Evolutionary conservation across 2,888 invertebrate genomes (phyloP), one percentile per base, ranked within the genome.

Genomic region (Diarsia dahlii): DNA sequence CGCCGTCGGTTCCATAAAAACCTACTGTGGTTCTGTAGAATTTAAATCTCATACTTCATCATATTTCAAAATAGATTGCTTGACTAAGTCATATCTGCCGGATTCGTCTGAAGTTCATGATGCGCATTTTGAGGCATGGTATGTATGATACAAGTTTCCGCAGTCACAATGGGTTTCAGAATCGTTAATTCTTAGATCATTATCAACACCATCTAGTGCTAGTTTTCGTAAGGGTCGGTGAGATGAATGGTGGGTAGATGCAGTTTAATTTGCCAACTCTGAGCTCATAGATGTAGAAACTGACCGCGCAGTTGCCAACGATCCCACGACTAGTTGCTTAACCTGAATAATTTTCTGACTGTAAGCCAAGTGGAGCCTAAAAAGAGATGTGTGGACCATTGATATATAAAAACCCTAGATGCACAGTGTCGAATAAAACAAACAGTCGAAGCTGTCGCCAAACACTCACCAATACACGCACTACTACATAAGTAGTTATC

Each of bases 241-340:
- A 71, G 80, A 79, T 54, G 52, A 65, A 78, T 77, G 70, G 46
- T 50, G 13, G 56, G 8, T 66, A 56, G 65, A 68, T 74, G 56
- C 64, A 54, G 65, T 62, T 64, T 64, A 69, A 68, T 54, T 73
- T 70, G 81, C 75, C 81, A 81, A 84, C 69, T 65, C 79, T 70
- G 39, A 83, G 71, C 58, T 84, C 81, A 46, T 60, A 73, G 84
- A 81, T 81, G 81, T 70, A 69, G 84, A 84, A 81, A 81, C 62
- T 63, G 69, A 81, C 46, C 50, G 66, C 60, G 23, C 28, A 60
- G 52, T 74, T 74, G 81, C 81, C 84, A 81, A 81, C 65, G 50
- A 66, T 84, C 81, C 62, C 84, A 81, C 75, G 76, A 66, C 62
- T n/a, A 66, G 62, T 81, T 81, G 52, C 81, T 56, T 74, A 74